Evolutionary conservation across 2,888 invertebrate genomes (phyloP), one percentile per base, ranked within the genome.

Genomic region (Dryadula phaetusa): DNA sequence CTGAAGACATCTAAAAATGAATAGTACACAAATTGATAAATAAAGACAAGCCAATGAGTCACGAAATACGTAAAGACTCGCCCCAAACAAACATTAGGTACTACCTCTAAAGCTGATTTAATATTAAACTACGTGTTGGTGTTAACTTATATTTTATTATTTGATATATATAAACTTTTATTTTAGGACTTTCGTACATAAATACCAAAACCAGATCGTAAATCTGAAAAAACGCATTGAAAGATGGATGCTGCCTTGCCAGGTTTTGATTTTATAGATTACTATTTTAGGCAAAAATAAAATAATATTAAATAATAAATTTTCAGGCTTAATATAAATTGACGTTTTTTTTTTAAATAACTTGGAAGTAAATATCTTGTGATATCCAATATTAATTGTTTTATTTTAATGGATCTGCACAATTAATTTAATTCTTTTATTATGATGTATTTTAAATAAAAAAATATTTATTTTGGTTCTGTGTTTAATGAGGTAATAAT

Each of bases 1-100:
- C 97, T 87, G 96, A 97, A 94, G 98, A 98, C 97, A 98, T 98
- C 93, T 93, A 69, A 72, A 78, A 84, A 71, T 77, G 80, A 79
- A 79, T 81, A 83, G 69, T 66, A 66, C 53, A 69, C 74, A 60
- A 74, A 74, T 80, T 83, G 79, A 80, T 86, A 83, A 85, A 84
- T 84, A 82, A 81, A 84, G 80, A 77, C 79, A 80, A 84, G 83
- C 76, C 76, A 87, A 90, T 91, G 90, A 90, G 79, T 91, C 90
- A 91, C 85, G 80, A 78, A 77, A 82, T 78, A 80, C 81, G 77
- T 76, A 76, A 81, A 82, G 77, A 82, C 80, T 79, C 79, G 37
- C 42, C 40, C 32, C 47, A 60, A 63, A 70, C 42, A 65, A 40
- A 67, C 49, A 44, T 20, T 22, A 52, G 14, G 61, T 34, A 46